Evolutionary conservation across 2,797 vertebrate species (phyloP), one percentile per base, ranked within the genome.

Genomic region (Chaenodraco wilsoni): DNA sequence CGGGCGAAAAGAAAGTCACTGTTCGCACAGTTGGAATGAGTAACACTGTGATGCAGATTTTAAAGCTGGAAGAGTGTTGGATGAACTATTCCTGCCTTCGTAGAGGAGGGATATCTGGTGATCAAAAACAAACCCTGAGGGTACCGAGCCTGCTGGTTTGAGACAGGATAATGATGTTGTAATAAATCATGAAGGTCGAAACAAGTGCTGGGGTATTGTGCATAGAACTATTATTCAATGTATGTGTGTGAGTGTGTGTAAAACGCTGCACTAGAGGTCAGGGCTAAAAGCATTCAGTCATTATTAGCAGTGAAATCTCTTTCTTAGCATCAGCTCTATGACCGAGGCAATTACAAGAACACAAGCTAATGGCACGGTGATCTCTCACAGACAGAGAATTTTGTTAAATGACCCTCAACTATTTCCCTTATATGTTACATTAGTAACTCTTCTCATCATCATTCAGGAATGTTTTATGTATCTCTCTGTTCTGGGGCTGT

Each of bases 21-120:
- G 54, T 57, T 78, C 55, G 50, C 70, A 79, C 57, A 63, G 43
- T 49, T 72, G 13, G 66, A 69, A 64, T 50, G 67, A 77, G 56
- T 51, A 71, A 76, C 59, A 52, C 19, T 40, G 16, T 46, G 60
- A 46, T 41, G 56, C 73, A 57, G n/a, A 48, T 62, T 82, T 58
- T 46, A 77, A 84, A 57, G 72, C n/a, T 77, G 79, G 57, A 41
- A 58, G 45, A 58, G 48, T 21, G 58, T 50, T 11, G 4, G 6
- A 11, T 9, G 43, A 69, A 74, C 27, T 63, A 41, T 52, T 64
- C 48, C 43, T 27, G 19, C 21, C 43, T 63, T 55, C 62, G 12
- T n/a, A 55, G 44, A 51, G 31, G 21, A 69, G 44, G 33, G 33
- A 52, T 55, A 15, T 72, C 50, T 16, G n/a, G 33, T 46, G 65